Base-by-base conservation (phyloP, 2,113 vertebrate genomes). In the Acanthochromis polyacanthus region DNA sequence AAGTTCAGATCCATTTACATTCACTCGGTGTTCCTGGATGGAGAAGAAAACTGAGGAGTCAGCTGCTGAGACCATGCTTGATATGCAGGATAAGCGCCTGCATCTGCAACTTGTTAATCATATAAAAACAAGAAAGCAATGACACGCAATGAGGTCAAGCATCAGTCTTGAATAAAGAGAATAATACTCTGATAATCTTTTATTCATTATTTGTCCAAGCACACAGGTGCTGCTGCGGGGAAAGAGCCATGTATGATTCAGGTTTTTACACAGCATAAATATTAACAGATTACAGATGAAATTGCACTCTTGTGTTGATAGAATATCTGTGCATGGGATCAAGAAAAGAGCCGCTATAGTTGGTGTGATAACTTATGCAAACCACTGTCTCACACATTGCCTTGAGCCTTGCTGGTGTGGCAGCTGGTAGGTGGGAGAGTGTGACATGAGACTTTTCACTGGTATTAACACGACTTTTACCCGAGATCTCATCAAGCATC, bases 81-180 rank as follows among this genome's bases (percentile, higher is more conserved):
- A 89, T 85, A 90, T 90, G 87, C 91, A 85, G 71, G 88, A 76
- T 78, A 86, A 82, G 68, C 38, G 53, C 71, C 82, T 77, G 58
- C 88, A 90, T 87, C 78, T 89, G 89, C 89, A 83, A 87, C 74
- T 79, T 83, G 88, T 83, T 90, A 90, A 93, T 93, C 82, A 78
- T 75, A 86, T 84, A 75, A 87, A 80, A 92, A 69, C 67, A 84
- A 69, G 48, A 79, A 81, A 60, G 81, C 76, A 86, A 73, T 82
- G 89, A 87, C 85, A 83, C 80, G 79, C 78, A 53, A 75, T 75
- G 61, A 89, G 87, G 85, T 89, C 83, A 78, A 57, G 53, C 68
- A 79, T 85, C 63, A 78, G 83, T 84, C 67, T 38, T 43, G 43
- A 74, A 86, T 43, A 78, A 30, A 43, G 52, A 78, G 60, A 86